Base-by-base conservation (phyloP, 35 echinoderm and acorn worm species). In the Chiridota heheva region DNA sequence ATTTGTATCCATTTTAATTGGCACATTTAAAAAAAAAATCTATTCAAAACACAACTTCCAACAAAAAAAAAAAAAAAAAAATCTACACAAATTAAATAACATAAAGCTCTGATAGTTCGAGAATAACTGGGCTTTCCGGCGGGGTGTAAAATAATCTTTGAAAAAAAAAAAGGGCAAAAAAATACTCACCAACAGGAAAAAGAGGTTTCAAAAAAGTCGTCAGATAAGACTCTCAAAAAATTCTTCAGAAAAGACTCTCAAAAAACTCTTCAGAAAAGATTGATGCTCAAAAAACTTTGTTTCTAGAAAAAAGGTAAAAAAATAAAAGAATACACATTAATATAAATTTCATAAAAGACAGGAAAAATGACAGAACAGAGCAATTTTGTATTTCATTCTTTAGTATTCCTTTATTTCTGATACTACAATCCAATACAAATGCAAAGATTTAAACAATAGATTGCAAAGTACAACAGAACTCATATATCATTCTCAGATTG, bases 261-360 rank as follows among this genome's bases (percentile, higher is more conserved):
- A 60, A 60, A 44, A 28, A 49, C 42, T 73, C n/a, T n/a, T n/a
- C n/a, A n/a, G n/a, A n/a, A n/a, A n/a, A n/a, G n/a, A n/a, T n/a
- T n/a, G n/a, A n/a, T n/a, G n/a, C n/a, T n/a, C n/a, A n/a, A n/a
- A n/a, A n/a, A n/a, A n/a, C n/a, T n/a, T n/a, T n/a, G n/a, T n/a
- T n/a, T n/a, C 70, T 73, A 73, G 70, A 49, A 73, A 73, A 73
- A n/a, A 73, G 44, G 44, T 7, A 68, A 68, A 73, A 73, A 73
- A 45, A 45, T n/a, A 33, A 73, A 29, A 49, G 55, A 25, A 45
- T 73, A 47, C 20, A 49, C 46, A 60, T 28, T 60, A 60, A 24
- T 31, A 60, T 60, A 31, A 24, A 60, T 28, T 18, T 60, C 5
- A 18, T 28, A 0, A 16, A 4, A 18, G 58, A 60, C 58, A 60